Evolutionary conservation across 2,113 vertebrate genomes (phyloP).

Genomic region (Monarcha castaneiventris): DNA sequence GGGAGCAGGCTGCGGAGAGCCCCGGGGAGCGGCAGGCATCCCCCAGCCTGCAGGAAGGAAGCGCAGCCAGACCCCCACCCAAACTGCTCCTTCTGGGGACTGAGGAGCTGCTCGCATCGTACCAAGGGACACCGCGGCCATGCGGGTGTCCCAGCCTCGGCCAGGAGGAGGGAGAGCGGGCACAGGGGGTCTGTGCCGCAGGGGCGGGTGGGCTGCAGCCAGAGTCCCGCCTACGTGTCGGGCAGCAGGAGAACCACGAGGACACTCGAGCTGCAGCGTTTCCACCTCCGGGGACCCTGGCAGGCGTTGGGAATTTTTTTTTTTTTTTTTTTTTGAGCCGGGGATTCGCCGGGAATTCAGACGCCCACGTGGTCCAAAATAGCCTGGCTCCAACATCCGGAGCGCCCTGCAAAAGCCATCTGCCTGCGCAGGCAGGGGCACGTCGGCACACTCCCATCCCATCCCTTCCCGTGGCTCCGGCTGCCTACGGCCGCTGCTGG

Average conservation of each 20-base stretch:
- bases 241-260: neutral
- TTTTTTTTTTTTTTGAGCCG: neutral
- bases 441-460: neutral
- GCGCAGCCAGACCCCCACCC: neutral
- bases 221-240: neutral
- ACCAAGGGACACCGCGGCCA: neutral
- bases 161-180: neutral
- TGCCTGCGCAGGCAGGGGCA: conserved; percentile 41
- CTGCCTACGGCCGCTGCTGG: neutral
- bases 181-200: rapidly evolving
- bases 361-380: conserved; percentile 66
- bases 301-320: neutral
- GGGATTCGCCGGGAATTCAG: conserved; percentile 62
- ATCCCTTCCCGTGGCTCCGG: neutral
- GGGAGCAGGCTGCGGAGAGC: rapidly evolving
- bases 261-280: neutral
- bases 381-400: conserved; percentile 52
- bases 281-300: conserved; percentile 15
- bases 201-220: neutral
- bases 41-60: neutral
- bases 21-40: rapidly evolving
- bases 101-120: rapidly evolving
- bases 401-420: conserved; percentile 58
- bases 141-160: rapidly evolving
- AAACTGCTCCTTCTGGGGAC: neutral